phyloP scores from a whole-genome alignment of 2,888 invertebrate species.

The Eudasyphora cyanicolor region DNA sequence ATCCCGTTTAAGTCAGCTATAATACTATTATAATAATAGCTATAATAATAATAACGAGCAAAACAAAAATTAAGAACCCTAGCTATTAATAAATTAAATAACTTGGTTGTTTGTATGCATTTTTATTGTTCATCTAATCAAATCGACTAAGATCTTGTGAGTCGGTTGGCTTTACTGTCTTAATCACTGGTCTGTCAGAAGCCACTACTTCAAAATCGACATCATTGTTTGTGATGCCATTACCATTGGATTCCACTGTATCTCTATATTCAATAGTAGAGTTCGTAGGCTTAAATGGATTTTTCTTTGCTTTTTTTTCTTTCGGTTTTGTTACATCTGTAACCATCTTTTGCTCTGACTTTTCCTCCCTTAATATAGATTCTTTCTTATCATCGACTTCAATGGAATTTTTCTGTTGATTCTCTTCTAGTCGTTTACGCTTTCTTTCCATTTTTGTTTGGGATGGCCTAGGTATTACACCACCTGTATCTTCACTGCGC shows the following conservation, averaged over 20 bases:
- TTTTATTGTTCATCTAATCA: too few relatives aligned
- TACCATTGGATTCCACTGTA: not conserved
- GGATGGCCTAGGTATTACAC: constrained; percentile 43
- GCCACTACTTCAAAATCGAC: constrained; percentile 73
- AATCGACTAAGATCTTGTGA: constrained; percentile 70
- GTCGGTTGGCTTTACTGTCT: not conserved
- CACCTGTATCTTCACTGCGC: constrained; percentile 78
- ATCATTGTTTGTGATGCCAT: constrained; percentile 24
- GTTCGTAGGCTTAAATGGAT: constrained; percentile 37
- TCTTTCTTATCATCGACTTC: not conserved
- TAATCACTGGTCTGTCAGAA: constrained; percentile 20
- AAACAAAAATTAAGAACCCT: too few relatives aligned
- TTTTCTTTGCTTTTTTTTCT: constrained; percentile 39
- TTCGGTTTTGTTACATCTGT: not conserved
- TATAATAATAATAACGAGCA: too few relatives aligned
- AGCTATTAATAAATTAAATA: too few relatives aligned
- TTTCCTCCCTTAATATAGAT: not conserved
- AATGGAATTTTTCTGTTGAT: not conserved
- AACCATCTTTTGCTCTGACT: not conserved
- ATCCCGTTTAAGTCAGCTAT: too few relatives aligned
- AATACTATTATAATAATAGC: too few relatives aligned
- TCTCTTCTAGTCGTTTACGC: constrained; percentile 51
- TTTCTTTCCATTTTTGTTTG: constrained; percentile 53
- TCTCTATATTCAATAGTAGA: not conserved
- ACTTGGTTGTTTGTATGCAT: too few relatives aligned